A percentile compares a stretch with the other conserved stretches of the same genome.
phyloP scores from a whole-genome alignment of 2,113 vertebrate genomes.

The Epinephelus moara region DNA sequence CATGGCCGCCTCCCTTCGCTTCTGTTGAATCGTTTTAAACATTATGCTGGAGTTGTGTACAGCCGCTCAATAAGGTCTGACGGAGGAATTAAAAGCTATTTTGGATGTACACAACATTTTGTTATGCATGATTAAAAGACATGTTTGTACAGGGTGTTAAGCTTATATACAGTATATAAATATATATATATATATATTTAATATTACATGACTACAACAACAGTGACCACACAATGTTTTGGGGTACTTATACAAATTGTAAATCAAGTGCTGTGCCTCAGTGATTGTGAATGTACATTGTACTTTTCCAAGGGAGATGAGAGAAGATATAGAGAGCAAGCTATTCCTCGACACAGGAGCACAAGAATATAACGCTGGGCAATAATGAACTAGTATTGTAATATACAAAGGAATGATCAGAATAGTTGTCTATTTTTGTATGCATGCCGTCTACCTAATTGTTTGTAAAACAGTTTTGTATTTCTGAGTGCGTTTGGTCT shows the following conservation, averaged over 20 bases:
- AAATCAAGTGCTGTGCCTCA: constrained; percentile 83
- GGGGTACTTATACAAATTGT: constrained; percentile 75
- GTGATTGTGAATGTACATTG: constrained; percentile 82
- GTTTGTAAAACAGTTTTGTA: constrained; percentile 84
- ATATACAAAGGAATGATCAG: constrained; percentile 75
- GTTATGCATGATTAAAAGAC: constrained; percentile 72
- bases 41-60: constrained; percentile 65
- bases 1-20: constrained; percentile 64
- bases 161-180: constrained; percentile 16
- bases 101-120: constrained; percentile 70
- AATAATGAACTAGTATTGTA: constrained; percentile 81
- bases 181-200: constrained; percentile 54
- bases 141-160: constrained; percentile 69
- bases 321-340: constrained; percentile 51
- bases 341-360: constrained; percentile 59
- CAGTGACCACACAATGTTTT: constrained; percentile 69
- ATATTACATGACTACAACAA: constrained; percentile 63
- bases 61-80: constrained; percentile 25
- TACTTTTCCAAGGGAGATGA: constrained; percentile 68
- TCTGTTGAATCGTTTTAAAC: constrained; percentile 49
- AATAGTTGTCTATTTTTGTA: constrained; percentile 89
- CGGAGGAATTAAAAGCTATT: constrained; percentile 50
- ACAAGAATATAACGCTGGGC: constrained; percentile 72
- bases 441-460: constrained; percentile 85
- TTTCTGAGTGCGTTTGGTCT: constrained; percentile 67